Evolutionary conservation across 1,140 invertebrate genomes (phyloP).

Genomic region (Oedothorax gibbosus): DNA sequence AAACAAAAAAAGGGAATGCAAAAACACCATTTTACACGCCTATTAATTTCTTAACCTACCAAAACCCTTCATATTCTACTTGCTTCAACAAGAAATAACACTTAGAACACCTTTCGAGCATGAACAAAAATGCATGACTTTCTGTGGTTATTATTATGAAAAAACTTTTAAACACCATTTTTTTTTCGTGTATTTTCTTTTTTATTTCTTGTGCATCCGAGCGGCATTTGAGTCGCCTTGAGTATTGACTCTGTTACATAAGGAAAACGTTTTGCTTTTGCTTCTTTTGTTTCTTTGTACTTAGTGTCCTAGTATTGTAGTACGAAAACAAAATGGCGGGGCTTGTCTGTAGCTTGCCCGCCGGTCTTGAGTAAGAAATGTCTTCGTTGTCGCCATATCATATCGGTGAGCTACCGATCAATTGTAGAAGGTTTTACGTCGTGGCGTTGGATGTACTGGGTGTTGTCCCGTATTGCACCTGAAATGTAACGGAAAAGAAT

Average conservation of each 20-base stretch:
- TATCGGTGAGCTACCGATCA: not conserved
- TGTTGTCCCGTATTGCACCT: not conserved
- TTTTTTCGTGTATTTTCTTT: slow-evolving; percentile 17
- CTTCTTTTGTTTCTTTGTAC: slow-evolving; percentile 17
- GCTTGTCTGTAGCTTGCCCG: not conserved
- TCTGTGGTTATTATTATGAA: not conserved
- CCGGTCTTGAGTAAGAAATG: not conserved
- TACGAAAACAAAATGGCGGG: not conserved
- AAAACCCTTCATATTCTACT: not conserved
- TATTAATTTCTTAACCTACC: no score
- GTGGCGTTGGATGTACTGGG: not conserved
- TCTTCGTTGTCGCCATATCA: not conserved
- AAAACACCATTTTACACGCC: no score
- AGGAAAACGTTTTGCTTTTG: slow-evolving; percentile 14
- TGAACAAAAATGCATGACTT: no score
- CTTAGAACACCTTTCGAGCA: slow-evolving; percentile 13
- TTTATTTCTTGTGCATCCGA: slow-evolving; percentile 31
- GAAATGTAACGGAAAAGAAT: not conserved
- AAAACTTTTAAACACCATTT: slow-evolving; percentile 36
- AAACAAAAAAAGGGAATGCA: no score
- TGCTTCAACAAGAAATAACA: slow-evolving; percentile 18
- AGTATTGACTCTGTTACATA: slow-evolving; percentile 5
- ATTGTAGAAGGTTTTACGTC: no score
- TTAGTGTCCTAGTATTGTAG: not conserved
- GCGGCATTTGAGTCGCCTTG: slow-evolving; percentile 22